These are phyloP conservation scores for Sylvia atricapilla DNA, from an alignment of 2,113 vertebrate genomes.

Conservation along the genomic window DNA sequence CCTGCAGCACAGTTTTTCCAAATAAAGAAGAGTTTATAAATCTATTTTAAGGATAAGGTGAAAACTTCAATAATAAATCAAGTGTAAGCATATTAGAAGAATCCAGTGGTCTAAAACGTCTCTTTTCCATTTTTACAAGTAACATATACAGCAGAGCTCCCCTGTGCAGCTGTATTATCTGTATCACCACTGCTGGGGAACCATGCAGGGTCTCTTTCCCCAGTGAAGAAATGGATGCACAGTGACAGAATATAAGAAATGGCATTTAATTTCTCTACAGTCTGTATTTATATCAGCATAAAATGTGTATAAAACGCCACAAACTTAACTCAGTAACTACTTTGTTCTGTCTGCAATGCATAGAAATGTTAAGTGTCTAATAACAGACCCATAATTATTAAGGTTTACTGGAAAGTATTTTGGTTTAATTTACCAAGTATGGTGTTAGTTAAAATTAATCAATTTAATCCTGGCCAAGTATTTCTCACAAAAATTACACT, in stretches of 20 bases:
- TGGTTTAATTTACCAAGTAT: neutral
- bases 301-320: neutral
- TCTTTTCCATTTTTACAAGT: neutral
- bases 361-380: neutral
- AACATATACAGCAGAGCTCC: neutral
- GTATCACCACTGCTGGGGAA: neutral
- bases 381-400: neutral
- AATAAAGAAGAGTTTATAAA: neutral
- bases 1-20: neutral
- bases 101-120: neutral
- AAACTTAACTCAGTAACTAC: neutral
- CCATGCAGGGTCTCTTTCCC: neutral
- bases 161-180: neutral
- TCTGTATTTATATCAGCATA: neutral
- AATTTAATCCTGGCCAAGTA: neutral
- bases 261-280: neutral
- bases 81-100: neutral
- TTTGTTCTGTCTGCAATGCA: neutral
- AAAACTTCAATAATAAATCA: neutral
- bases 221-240: neutral
- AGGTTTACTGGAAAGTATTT: neutral
- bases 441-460: neutral
- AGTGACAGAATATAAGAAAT: neutral
- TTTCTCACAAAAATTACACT: neutral
- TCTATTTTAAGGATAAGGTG: neutral